Evolutionary conservation across 2,888 invertebrate genomes (phyloP), one percentile per base, ranked within the genome.

Genomic region (Taenaris catops): DNA sequence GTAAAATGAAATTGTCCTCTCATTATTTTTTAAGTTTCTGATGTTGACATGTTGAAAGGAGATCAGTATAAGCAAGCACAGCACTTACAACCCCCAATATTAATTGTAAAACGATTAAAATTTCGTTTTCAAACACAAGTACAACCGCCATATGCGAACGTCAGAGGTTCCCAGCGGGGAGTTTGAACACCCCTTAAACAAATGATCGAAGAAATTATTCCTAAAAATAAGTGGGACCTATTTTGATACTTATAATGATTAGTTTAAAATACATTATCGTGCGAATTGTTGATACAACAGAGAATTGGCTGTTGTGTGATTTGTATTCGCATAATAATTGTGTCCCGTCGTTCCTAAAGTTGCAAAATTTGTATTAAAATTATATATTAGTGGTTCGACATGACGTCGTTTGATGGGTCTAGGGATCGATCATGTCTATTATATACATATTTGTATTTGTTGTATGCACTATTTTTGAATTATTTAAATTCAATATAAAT

Each of bases 281-380:
- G 8, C 32, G 14, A 18, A 7, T 7, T 4, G 11, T 7, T 16
- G 14, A 11, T 2, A 28, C 2, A 5, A 7, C 14, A 19, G 2
- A 23, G 7, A 3, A 14, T 29, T 17, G n/a, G 3, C 14, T 27
- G 19, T 11, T 23, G 17, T 16, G 18, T 1, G 8, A 14, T 18
- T 7, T 24, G 29, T 36, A 35, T 34, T 32, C 12, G 10, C 31
- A 34, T 28, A 36, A 40, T 69, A 68, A 66, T 66, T 65, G 64
- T 68, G 51, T 68, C 78, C 80, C 63, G 69, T 36, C 63, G 78
- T 60, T 72, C 53, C 59, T 63, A 67, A 60, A 59, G 61, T 70
- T 59, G 61, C 62, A 33, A 60, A 66, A 63, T 53, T 63, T 61
- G 53, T 58, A 48, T 48, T 48, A 32, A 55, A 57, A 52, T 53